Evolutionary conservation across 2,888 invertebrate genomes (phyloP).

Genomic region (Andrena camellia): DNA sequence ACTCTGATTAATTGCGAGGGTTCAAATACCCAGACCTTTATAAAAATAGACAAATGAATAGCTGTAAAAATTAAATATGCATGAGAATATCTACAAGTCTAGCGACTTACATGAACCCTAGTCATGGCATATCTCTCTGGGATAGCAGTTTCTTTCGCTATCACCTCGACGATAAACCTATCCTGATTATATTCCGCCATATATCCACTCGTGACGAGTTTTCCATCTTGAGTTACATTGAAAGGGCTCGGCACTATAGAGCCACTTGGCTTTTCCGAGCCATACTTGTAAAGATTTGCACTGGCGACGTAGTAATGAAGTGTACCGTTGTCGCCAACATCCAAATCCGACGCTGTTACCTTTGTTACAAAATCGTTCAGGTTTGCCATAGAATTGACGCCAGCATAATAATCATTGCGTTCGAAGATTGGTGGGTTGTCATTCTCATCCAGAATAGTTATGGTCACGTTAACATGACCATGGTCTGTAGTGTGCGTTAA

Average conservation of each 20-base stretch:
- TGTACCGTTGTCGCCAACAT: constrained; percentile 93
- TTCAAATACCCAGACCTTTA: constrained; percentile 95
- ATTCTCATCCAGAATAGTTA: constrained; percentile 92
- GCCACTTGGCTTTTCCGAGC: constrained; percentile 91
- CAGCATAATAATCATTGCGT: constrained; percentile 89
- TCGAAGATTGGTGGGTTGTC: constrained; percentile 93
- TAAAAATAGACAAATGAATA: constrained; percentile 14
- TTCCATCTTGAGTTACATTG: constrained; percentile 90
- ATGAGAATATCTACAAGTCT: neutral
- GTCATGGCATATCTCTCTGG: constrained; percentile 92
- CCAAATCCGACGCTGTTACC: constrained; percentile 93
- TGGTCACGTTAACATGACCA: constrained; percentile 90
- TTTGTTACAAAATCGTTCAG: constrained; percentile 91
- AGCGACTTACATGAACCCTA: constrained; percentile 90
- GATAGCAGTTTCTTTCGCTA: constrained; percentile 92
- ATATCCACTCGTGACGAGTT: constrained; percentile 91
- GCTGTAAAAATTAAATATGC: constrained; percentile 1
- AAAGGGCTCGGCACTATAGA: constrained; percentile 96
- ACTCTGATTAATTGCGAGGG: constrained; percentile 93
- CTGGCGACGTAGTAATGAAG: constrained; percentile 93
- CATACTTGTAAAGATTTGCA: constrained; percentile 93
- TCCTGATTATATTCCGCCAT: constrained; percentile 96
- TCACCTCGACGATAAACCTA: constrained; percentile 93
- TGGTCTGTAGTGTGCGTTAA: constrained; percentile 86
- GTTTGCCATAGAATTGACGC: constrained; percentile 92